Base-by-base conservation (phyloP, 2,888 invertebrate species). In the Ferdinandea cuprea region DNA sequence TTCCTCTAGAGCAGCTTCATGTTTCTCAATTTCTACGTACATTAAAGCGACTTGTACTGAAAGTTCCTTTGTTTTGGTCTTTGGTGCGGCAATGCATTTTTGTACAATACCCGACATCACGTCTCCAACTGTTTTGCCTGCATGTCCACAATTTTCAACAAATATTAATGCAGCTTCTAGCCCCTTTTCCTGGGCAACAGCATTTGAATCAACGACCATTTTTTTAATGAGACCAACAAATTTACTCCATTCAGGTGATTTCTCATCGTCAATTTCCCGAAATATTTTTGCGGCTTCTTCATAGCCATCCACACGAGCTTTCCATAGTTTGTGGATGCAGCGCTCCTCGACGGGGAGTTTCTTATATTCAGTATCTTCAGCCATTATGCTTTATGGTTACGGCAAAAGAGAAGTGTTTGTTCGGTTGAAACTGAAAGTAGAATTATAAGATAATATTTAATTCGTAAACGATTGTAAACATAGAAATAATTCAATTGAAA, bases 21-120 rank as follows among this genome's bases (percentile, higher is more conserved):
- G 95, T 89, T 98, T 98, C 89, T 99, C 99, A 87, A 98, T 97
- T 92, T 99, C 99, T 86, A 99, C 93, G 89, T 96, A 98, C 96
- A 98, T 97, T 76, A 99, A 92, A 4, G 95, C 94, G 81, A 99
- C 93, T 91, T 98, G 98, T 73, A 96, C 92, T 0, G 97, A 96
- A 52, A 98, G 92, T 85, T 99, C 99, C 90, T 96, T 97, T 7
- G 98, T 98, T 91, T 96, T 97, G 4, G 96, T 94, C 92, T 95
- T 97, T 2, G 97, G 95, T 2, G 98, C 97, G 30, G 97, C 97
- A 86, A 99, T 94, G 89, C 98, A 98, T 92, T 99, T 99, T 61
- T 95, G 92, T 0, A 99, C 95, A 86, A 99, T 94, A 9, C 97
- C 96, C 11, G 93, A 92, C 93, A 97, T 95, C 1, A 98, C 97